Base-by-base conservation (phyloP, 2,888 invertebrate genomes). In the Microchrysa polita region DNA sequence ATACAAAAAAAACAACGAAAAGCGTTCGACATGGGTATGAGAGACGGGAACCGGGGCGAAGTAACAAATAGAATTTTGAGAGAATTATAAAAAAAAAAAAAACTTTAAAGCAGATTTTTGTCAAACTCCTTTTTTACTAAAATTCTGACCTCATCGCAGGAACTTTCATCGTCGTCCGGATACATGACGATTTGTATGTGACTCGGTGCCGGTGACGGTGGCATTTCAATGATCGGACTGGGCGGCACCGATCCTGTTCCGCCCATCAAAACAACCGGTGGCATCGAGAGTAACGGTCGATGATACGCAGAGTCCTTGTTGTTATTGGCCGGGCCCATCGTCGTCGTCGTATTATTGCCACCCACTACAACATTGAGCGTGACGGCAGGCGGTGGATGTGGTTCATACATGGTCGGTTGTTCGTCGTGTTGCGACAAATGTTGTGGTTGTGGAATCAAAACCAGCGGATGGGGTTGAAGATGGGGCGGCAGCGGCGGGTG, bases 121-220 rank as follows among this genome's bases (percentile, higher is more conserved):
- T 20, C 18, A 55, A 34, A 34, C 27, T 34, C 27, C 27, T 5
- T n/a, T n/a, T n/a, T 34, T 34, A 34, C 27, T 34, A 34, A 34
- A 34, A 34, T 34, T 83, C 85, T 84, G 84, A 85, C 84, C 85
- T 85, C 85, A 80, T 85, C 83, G 81, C 82, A 84, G 82, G 83
- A 82, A 81, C 81, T 82, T 27, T 93, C 93, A 88, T 95, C 94
- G 86, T 93, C 95, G 83, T 92, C 93, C 81, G 95, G 95, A 86
- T 93, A 94, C 87, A 95, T 95, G 82, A 95, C 89, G 84, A 94
- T 90, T 80, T 92, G 92, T 86, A 90, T 88, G 59, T 78, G 76
- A 74, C 77, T 79, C 80, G 80, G 79, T 60, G 80, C 79, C 74
- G 91, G 90, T 83, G 90, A 90, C 82, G 90, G 90, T 79, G 90